phyloP scores from a whole-genome alignment of 2,888 invertebrate genomes.

The Idaea dimidiata region DNA sequence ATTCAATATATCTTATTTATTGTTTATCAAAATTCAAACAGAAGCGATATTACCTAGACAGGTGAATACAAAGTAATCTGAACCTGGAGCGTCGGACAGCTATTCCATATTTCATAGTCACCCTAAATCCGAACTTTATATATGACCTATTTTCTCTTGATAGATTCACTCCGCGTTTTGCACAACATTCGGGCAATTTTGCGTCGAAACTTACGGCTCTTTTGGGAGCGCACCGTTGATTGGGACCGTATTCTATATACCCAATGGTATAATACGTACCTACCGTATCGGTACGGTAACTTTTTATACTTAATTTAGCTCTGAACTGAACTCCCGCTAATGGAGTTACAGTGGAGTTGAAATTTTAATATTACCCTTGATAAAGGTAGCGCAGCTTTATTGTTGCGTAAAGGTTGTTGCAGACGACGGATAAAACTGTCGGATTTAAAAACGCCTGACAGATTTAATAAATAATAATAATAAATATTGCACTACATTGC shows the following conservation, averaged over 20 bases:
- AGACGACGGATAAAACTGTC: not conserved
- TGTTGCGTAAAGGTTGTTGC: not conserved
- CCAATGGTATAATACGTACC: not conserved
- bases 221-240: not conserved
- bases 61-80: not conserved
- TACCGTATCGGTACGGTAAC: not conserved
- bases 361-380: not conserved
- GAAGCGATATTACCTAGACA: not conserved
- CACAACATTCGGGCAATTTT: constrained; percentile 5
- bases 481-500: too few relatives aligned
- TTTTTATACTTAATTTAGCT: not conserved
- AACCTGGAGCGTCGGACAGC: not conserved
- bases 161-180: constrained; percentile 4
- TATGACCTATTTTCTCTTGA: constrained; percentile 4
- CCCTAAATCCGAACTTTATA: constrained; percentile 3
- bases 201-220: constrained; percentile 3
- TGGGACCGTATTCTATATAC: constrained; percentile 1
- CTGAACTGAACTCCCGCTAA: not conserved
- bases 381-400: not conserved
- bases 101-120: constrained; percentile 1
- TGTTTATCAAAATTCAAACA: not conserved
- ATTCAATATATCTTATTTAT: too few relatives aligned
- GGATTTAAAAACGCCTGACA: too few relatives aligned
- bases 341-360: not conserved
- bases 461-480: too few relatives aligned